phyloP scores from a whole-genome alignment of 35 echinoderm and acorn worm genomes.

The Patiria miniata region DNA sequence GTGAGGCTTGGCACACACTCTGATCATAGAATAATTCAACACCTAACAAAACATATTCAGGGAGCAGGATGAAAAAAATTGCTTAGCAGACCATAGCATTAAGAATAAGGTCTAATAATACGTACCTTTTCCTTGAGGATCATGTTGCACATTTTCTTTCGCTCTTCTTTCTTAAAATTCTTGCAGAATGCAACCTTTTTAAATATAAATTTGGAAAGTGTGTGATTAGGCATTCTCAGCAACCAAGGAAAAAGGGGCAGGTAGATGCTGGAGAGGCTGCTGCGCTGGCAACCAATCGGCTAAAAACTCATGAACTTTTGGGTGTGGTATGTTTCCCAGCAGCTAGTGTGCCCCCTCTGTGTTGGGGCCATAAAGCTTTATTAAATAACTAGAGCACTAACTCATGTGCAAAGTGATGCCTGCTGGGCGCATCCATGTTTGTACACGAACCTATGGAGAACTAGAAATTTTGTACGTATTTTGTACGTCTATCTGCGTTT shows the following conservation, averaged over 20 bases:
- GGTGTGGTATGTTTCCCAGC: background rate
- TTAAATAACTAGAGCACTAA: too few species aligned
- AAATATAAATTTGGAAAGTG: background rate
- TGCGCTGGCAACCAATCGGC: background rate
- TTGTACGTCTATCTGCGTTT: too few species aligned
- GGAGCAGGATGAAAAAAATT: too few species aligned
- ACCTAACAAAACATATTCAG: too few species aligned
- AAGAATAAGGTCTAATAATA: background rate
- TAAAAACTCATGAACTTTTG: background rate
- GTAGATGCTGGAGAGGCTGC: background rate
- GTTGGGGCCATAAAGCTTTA: background rate
- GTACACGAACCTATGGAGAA: too few species aligned
- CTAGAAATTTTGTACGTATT: too few species aligned
- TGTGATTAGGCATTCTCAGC: background rate
- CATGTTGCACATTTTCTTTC: background rate
- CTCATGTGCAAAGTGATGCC: too few species aligned
- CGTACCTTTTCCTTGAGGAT: background rate
- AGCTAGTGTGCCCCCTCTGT: background rate
- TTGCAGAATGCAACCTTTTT: background rate
- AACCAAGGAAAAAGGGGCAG: background rate
- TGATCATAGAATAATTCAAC: too few species aligned
- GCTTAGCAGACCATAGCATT: too few species aligned
- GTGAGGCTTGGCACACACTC: too few species aligned
- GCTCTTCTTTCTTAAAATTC: background rate
- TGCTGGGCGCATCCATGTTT: too few species aligned